Evolutionary conservation across 1,140 invertebrate genomes (phyloP).

Genomic region (Chlorops oryzae): DNA sequence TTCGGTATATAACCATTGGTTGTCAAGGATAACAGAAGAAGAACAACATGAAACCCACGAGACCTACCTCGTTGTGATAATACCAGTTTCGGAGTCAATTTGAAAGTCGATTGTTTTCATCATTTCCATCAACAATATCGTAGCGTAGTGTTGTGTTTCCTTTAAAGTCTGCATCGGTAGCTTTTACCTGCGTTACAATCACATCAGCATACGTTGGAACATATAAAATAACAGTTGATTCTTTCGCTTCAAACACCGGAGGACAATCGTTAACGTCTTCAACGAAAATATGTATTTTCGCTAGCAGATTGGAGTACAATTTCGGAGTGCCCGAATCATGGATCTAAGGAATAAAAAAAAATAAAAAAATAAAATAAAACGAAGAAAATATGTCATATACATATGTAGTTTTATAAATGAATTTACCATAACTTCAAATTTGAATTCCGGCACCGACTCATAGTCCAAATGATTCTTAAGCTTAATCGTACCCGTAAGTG

Average conservation of each 20-base stretch:
- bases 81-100: constrained; percentile 67
- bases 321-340: constrained; percentile 78
- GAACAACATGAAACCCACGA: too few relatives aligned
- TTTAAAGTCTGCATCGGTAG: constrained; percentile 67
- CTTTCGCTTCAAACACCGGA: constrained; percentile 63
- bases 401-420: background rate
- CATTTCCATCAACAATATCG: constrained; percentile 78
- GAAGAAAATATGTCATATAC: background rate
- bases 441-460: constrained; percentile 63
- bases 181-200: constrained; percentile 60
- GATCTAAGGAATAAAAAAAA: constrained; percentile 59
- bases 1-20: too few relatives aligned
- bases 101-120: constrained; percentile 68
- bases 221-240: constrained; percentile 72
- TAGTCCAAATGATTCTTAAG: constrained; percentile 73
- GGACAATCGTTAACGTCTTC: constrained; percentile 83
- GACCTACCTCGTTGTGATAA: constrained; percentile 54
- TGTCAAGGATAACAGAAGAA: too few relatives aligned
- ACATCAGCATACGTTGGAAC: constrained; percentile 74
- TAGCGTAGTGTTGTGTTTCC: constrained; percentile 60
- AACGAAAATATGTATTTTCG: constrained; percentile 67
- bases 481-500: constrained; percentile 80
- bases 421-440: constrained; percentile 69
- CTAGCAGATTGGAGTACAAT: constrained; percentile 67
- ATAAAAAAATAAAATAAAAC: background rate